Conservation (phyloP, 2,888 invertebrate species). For the Drosophila niveifrons region DNA sequence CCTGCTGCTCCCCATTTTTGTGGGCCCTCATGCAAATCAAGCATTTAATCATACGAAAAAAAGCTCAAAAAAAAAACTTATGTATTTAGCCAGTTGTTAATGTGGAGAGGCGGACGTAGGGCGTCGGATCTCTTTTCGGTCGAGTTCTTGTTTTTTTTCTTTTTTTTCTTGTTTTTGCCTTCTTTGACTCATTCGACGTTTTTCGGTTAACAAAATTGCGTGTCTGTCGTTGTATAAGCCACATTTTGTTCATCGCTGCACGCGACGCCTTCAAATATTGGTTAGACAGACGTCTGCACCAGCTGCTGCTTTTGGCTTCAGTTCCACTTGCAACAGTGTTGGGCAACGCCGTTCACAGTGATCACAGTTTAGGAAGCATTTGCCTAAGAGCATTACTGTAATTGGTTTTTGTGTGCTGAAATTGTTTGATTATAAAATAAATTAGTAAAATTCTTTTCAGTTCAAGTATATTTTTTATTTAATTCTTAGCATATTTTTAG, state of each 20-base stretch:
- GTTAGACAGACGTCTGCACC: constrained; percentile 55
- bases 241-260: constrained; percentile 56
- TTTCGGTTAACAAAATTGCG: constrained; percentile 59
- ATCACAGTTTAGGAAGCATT: constrained; percentile 9
- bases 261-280: constrained; percentile 67
- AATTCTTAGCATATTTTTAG: too few species aligned
- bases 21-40: constrained; percentile 56
- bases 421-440: too few species aligned
- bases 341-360: constrained; percentile 11
- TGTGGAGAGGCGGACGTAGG: constrained; percentile 48
- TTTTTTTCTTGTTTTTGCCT: constrained; percentile 1
- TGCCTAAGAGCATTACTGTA: too few species aligned
- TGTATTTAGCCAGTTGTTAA: constrained; percentile 79
- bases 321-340: constrained; percentile 23
- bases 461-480: too few species aligned
- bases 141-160: neutral
- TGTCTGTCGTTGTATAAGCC: constrained; percentile 63
- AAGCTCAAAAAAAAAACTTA: constrained; percentile 65
- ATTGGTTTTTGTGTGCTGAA: too few species aligned
- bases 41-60: constrained; percentile 68
- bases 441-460: too few species aligned
- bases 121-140: constrained; percentile 13
- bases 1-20: constrained; percentile 1
- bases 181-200: constrained; percentile 8
- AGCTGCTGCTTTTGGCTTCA: constrained; percentile 13